Conservation (phyloP, 2,113 vertebrate genomes). For the Cyphomyrus discorhynchus region DNA sequence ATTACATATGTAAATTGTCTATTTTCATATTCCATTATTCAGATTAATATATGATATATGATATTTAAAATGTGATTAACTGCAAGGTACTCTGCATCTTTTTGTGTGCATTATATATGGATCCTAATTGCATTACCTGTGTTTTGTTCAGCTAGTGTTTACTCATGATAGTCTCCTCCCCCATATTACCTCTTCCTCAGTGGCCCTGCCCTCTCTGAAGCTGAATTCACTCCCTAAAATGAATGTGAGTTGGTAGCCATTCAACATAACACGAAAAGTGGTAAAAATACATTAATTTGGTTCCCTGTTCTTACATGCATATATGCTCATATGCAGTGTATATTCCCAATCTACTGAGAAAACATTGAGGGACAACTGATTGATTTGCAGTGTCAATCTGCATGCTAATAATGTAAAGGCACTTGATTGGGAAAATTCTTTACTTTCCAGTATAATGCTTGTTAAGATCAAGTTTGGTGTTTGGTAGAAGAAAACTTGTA, state of each 20-base stretch:
- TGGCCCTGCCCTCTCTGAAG: conserved; percentile 21
- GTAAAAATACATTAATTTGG: not conserved
- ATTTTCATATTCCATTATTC: conserved; percentile 22
- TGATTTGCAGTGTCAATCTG: not conserved
- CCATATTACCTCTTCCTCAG: not conserved
- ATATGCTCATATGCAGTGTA: not conserved
- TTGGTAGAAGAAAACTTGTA: not conserved
- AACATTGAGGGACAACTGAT: not conserved
- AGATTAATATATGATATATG: conserved; percentile 35
- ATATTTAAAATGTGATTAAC: conserved; percentile 40
- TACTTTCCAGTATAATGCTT: not conserved
- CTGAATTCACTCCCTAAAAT: conserved; percentile 5
- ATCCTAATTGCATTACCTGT: conserved; percentile 8
- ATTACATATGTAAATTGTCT: conserved; percentile 14
- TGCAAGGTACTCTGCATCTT: conserved; percentile 37
- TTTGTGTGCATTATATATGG: conserved; percentile 33
- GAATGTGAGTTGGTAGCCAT: not conserved
- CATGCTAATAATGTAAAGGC: conserved; percentile 8
- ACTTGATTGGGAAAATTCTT: not conserved
- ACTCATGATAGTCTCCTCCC: conserved; percentile 22
- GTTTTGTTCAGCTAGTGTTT: conserved; percentile 34
- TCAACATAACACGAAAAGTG: not conserved
- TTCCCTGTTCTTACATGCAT: not conserved
- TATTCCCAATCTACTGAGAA: conserved; percentile 6
- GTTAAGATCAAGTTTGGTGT: not conserved